A percentile compares a stretch with the other conserved stretches of the same genome.
These are phyloP conservation scores for Parascotia fuliginaria DNA, from an alignment of 2,888 invertebrate genomes.

Conservation along the genomic window DNA sequence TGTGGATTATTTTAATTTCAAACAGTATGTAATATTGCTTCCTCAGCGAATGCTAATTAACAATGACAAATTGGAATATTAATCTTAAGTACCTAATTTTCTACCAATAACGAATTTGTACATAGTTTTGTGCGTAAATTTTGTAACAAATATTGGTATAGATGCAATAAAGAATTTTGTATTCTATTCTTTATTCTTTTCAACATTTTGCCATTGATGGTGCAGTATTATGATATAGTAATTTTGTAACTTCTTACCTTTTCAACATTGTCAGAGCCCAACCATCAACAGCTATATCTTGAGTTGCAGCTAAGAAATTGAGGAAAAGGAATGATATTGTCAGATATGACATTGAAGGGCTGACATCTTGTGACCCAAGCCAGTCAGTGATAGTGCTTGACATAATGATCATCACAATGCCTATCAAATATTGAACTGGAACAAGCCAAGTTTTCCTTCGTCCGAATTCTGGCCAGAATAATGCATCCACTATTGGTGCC, in stretches of 20 bases:
- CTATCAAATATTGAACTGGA: constrained; percentile 96
- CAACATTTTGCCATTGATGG: too few species aligned
- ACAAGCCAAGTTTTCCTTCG: constrained; percentile 98
- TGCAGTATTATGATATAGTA: too few species aligned
- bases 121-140: too few species aligned
- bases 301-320: constrained; percentile 99
- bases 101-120: too few species aligned
- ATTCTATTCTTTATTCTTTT: too few species aligned
- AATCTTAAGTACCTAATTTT: too few species aligned
- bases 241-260: constrained; percentile 82
- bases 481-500: constrained; percentile 99
- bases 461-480: constrained; percentile 94
- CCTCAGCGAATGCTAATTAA: too few species aligned
- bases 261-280: constrained; percentile 99
- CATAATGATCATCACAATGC: constrained; percentile 94
- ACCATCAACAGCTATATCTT: constrained; percentile 99
- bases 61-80: too few species aligned
- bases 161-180: too few species aligned
- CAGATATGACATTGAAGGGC: constrained; percentile 91
- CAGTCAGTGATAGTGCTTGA: constrained; percentile 91
- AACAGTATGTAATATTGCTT: too few species aligned
- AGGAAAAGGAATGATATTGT: constrained; percentile 95
- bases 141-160: too few species aligned
- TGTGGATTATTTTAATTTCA: too few species aligned
- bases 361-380: constrained; percentile 88